Conservation (phyloP, 2,888 invertebrate genomes). For the Erebia aethiops region DNA sequence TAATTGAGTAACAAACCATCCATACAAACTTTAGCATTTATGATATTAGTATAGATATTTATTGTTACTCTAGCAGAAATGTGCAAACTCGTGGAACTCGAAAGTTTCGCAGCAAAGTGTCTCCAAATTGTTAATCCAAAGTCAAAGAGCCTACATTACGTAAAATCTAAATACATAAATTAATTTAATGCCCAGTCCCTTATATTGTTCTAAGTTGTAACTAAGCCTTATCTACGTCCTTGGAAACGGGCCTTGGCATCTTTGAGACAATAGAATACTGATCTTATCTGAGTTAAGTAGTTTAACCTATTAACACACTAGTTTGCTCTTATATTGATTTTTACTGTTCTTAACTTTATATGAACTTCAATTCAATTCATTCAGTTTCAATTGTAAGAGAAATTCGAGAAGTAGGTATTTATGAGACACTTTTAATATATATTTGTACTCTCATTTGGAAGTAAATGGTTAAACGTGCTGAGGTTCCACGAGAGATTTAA, state of each 20-base stretch:
- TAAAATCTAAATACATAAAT: conserved; percentile 41
- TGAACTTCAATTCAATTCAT: not conserved
- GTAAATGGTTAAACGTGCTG: no score
- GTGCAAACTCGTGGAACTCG: not conserved
- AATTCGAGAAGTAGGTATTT: no score
- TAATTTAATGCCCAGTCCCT: conserved; percentile 39
- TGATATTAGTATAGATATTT: no score
- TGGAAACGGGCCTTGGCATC: conserved; percentile 32
- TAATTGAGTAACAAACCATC: no score
- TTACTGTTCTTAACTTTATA: not conserved
- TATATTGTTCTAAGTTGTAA: conserved; percentile 32
- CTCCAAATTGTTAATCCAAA: conserved; percentile 36
- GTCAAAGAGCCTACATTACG: conserved; percentile 41
- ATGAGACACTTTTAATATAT: no score
- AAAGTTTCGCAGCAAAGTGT: conserved; percentile 21
- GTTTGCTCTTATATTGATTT: not conserved
- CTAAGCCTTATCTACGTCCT: conserved; percentile 34
- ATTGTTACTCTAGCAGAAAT: not conserved
- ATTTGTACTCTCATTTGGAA: no score
- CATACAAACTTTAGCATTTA: no score
- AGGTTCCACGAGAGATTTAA: no score
- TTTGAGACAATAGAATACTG: conserved; percentile 30
- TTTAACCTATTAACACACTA: not conserved
- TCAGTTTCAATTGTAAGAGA: no score
- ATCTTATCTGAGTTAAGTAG: conserved; percentile 26